Evolutionary conservation across 2,797 vertebrate species (phyloP), one percentile per base, ranked within the genome.

Genomic region (Molossus alvarezi): DNA sequence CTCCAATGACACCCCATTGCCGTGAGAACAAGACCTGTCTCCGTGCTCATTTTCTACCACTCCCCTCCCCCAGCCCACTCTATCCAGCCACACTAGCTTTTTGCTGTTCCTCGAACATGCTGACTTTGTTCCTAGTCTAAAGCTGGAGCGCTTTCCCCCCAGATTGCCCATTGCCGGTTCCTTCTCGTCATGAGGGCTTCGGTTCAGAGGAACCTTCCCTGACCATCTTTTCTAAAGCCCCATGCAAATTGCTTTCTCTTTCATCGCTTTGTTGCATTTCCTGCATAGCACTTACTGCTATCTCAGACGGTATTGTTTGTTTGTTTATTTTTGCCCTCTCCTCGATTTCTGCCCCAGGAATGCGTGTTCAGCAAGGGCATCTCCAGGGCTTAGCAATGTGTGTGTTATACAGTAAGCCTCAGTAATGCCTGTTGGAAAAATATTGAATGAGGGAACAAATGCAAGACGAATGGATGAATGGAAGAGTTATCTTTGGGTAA

Each of bases 101-200:
- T 27, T 55, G 2, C n/a, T 64, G 12, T 65, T 83, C 51, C 37
- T 73, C 21, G 58, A 80, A 51, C 5, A n/a, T 1, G 10, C n/a
- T 4, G 8, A 5, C 11, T 88, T 45, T 71, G 15, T 60, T 72
- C 23, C 55, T 83, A 3, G 11, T 84, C 29, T 64, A 7, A 41
- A 3, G 11, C 60, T 79, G 51, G 21, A 73, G 62, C 65, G 15
- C 13, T 5, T 45, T 2, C 3, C 25, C 25, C 4, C 33, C 53
- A 23, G 65, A 33, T 12, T 53, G 64, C 51, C 37, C 12, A 1
- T 60, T 0, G 0, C 11, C 5, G 0, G 57, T 20, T 20, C 27
- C 20, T 88, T 45, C 2, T 41, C 4, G 13, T 62, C 93, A n/a
- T 65, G 77, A 45, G 84, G 18, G 11, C 62, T 81, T 89, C 21